A percentile compares a stretch with the other conserved stretches of the same genome.
Conservation (phyloP, 2,113 vertebrate genomes). For the Psophia crepitans region DNA sequence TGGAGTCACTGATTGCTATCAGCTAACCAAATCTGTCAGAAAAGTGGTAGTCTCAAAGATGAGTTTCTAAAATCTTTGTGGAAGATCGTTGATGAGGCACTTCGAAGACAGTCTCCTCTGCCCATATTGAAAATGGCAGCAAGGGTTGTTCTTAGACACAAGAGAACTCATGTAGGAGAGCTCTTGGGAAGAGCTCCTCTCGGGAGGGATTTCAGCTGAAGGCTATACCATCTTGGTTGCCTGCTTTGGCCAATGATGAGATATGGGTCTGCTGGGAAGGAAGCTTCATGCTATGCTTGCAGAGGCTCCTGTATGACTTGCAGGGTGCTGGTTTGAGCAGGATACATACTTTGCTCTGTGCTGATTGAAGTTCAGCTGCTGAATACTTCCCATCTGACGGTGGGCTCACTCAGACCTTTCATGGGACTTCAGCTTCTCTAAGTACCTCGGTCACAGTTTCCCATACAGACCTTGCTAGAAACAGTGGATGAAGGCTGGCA, state of each 20-base stretch:
- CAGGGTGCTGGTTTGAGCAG: background rate
- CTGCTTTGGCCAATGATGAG: background rate
- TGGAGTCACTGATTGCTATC: constrained; percentile 3
- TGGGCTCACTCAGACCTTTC: background rate
- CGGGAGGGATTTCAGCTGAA: background rate
- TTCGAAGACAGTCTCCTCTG: background rate
- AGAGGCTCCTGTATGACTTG: background rate
- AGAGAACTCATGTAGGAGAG: background rate
- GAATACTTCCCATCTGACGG: background rate
- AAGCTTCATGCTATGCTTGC: background rate
- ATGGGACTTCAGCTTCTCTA: background rate
- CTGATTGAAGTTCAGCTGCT: background rate
- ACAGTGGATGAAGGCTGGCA: background rate
- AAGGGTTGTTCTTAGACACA: background rate
- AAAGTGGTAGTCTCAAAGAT: background rate
- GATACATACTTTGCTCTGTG: background rate
- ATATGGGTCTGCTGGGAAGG: background rate
- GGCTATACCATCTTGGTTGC: background rate
- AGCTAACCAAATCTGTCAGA: constrained; percentile 25
- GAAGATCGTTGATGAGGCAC: background rate
- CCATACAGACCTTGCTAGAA: background rate
- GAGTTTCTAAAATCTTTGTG: background rate
- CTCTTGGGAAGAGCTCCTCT: background rate
- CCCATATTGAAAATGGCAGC: background rate
- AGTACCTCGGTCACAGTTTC: background rate